Evolutionary conservation across 2,888 invertebrate species (phyloP), one percentile per base, ranked within the genome.

Genomic region (Agrotis exclamationis): DNA sequence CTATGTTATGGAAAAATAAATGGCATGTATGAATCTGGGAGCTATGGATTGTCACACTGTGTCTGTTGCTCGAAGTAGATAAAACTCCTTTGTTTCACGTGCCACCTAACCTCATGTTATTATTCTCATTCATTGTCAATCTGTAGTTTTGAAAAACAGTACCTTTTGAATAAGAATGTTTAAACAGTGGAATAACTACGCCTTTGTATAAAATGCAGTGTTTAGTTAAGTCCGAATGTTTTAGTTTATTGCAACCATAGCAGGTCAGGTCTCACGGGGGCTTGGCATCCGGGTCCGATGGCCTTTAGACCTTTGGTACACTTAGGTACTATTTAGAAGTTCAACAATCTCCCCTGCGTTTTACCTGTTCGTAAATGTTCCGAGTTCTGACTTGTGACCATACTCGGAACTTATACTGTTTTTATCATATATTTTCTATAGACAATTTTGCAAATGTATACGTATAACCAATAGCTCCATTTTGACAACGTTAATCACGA

Each of bases 261-360:
- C 28, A 53, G 80, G 65, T 60, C 53, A 64, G 45, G 70, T 80
- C 83, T 79, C 79, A 80, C 80, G 74, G 47, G 54, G 83, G 79
- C 69, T 47, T 51, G 57, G 80, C 60, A 60, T 83, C 83, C 83
- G 79, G 69, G 69, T 80, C 80, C 57, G 54, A 51, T 22, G 69
- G 53, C 63, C 56, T 74, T 39, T 64, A 74, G 74, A 83, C 83
- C 83, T 79, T 82, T 79, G 62, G 33, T 54, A 53, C 20, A 54
- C 51, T 57, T 51, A 14, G n/a, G 44, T 56, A 33, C 24, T 33
- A 75, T 76, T 68, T 33, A 39, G 39, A 39, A 50, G 45, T 60
- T 28, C 24, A 28, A 64, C 57, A 54, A 57, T 66, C 51, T 57
- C 51, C 50, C 63, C 20, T 14, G 39, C 11, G 1, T 39, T 39